Conservation (phyloP, 2,888 invertebrate species). For the Drosophila vallismaia region DNA sequence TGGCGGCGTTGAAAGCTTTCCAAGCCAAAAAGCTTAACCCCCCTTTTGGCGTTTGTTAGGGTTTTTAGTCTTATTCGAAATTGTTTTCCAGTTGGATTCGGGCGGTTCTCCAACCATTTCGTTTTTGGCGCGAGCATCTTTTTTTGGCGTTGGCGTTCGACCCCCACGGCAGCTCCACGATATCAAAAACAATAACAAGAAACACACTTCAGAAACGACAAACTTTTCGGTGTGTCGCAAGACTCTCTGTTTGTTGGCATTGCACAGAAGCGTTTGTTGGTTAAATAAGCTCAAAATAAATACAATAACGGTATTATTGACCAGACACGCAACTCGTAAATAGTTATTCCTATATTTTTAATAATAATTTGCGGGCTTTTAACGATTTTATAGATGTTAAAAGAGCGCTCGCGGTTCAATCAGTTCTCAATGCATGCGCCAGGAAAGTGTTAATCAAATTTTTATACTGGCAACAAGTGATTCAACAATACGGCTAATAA, state of each 20-base stretch:
- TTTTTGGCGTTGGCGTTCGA: constrained; percentile 43
- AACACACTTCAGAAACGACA: constrained; percentile 17
- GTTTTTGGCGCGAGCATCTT: constrained; percentile 46
- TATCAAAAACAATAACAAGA: constrained; percentile 33
- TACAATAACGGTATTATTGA: constrained; percentile 13
- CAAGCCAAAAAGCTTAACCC: background rate
- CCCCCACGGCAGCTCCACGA: constrained; percentile 14
- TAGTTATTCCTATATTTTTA: constrained; percentile 28
- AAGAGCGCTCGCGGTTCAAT: constrained; percentile 46
- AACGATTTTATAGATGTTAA: constrained; percentile 25
- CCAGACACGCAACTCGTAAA: background rate
- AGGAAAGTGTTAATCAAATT: constrained; percentile 66
- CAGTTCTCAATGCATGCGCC: constrained; percentile 51
- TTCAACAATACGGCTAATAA: constrained; percentile 17
- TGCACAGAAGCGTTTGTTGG: constrained; percentile 16
- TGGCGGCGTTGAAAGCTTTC: background rate
- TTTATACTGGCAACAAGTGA: constrained; percentile 65
- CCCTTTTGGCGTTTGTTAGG: background rate
- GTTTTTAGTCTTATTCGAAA: background rate
- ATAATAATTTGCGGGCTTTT: constrained; percentile 34
- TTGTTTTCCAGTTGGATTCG: constrained; percentile 1
- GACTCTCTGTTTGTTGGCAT: constrained; percentile 30
- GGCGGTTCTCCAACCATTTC: constrained; percentile 10
- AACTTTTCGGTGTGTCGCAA: constrained; percentile 51
- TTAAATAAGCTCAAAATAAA: constrained; percentile 50